Percentiles rank a stretch among this genome's conserved stretches.
These are phyloP conservation scores for Pachydiplax longipennis DNA, from an alignment of 2,888 invertebrate genomes.

Conservation along the genomic window DNA sequence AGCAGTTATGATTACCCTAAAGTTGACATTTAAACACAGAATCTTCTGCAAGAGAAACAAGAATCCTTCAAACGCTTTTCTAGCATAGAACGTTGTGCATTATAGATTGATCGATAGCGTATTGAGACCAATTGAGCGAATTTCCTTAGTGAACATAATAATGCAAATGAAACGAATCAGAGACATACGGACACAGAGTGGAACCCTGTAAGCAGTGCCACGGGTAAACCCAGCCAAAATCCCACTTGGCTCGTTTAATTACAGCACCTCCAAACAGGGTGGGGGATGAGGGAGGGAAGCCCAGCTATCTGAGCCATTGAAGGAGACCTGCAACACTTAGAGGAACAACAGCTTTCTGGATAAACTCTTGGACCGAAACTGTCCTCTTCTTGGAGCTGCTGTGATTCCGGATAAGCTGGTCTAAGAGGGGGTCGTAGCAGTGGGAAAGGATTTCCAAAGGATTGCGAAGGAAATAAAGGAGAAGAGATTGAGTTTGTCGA, in stretches of 20 bases:
- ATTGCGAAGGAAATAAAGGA: neutral
- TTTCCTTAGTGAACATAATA: too few species aligned
- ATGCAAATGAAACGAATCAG: too few species aligned
- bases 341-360: conserved; percentile 12
- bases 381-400: neutral
- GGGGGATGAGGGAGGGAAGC: neutral
- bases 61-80: too few species aligned
- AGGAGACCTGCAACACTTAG: conserved; percentile 30
- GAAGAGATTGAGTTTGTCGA: too few species aligned
- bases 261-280: neutral
- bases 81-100: too few species aligned
- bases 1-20: too few species aligned
- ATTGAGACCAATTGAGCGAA: too few species aligned
- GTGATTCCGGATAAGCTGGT: conserved; percentile 23
- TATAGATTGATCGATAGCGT: too few species aligned
- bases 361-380: neutral
- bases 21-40: too few species aligned
- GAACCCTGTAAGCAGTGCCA: neutral
- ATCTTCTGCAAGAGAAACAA: too few species aligned
- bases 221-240: neutral
- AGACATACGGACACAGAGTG: neutral
- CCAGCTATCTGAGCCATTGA: conserved; percentile 16
- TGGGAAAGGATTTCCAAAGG: neutral
- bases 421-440: neutral
- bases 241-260: conserved; percentile 26